Evolutionary conservation across 2,888 invertebrate species (phyloP), one percentile per base, ranked within the genome.

Genomic region (Noctuana brunneofusca): DNA sequence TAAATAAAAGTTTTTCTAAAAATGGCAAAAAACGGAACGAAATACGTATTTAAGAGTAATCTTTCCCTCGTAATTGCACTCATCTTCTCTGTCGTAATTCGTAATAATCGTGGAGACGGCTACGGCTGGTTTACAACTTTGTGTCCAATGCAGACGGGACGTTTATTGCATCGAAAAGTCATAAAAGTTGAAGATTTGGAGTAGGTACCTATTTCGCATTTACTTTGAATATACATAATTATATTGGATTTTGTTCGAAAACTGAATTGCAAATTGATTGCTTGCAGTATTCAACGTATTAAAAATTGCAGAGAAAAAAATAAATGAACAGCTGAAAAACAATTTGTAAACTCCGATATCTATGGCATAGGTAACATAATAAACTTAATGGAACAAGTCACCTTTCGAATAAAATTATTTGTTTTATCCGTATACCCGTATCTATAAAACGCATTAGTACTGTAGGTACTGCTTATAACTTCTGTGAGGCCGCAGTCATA

Each of bases 401-500:
- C 32, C 20, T 22, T 48, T 4, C 11, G 30, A 57, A 18, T 14
- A 57, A 32, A 48, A 11, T n/a, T 5, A 38, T 14, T 38, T 38
- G 38, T 38, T 38, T 14, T 14, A 38, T 14, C 38, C 38, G 4
- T 38, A 38, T 38, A 3, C 4, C 4, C 14, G 14, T 43, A 20
- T 43, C 18, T 20, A 59, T 59, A 30, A 58, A 52, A 52, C 16
- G 41, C 30, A 50, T 38, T 9, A 11, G 5, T 41, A 16, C 16
- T 9, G 27, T 14, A 5, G 27, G 27, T 14, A 5, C 49, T 52
- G 9, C 38, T 11, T 30, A 30, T n/a, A 12, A 11, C 24, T 16
- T 20, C 43, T 52, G 24, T 27, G 35, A 18, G 11, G 8, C 11
- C 16, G 12, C 20, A 22, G 24, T 75, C 73, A 69, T n/a, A n/a